Evolutionary conservation across 2,888 invertebrate genomes (phyloP), one percentile per base, ranked within the genome.

Genomic region (Mycalesis mineus): DNA sequence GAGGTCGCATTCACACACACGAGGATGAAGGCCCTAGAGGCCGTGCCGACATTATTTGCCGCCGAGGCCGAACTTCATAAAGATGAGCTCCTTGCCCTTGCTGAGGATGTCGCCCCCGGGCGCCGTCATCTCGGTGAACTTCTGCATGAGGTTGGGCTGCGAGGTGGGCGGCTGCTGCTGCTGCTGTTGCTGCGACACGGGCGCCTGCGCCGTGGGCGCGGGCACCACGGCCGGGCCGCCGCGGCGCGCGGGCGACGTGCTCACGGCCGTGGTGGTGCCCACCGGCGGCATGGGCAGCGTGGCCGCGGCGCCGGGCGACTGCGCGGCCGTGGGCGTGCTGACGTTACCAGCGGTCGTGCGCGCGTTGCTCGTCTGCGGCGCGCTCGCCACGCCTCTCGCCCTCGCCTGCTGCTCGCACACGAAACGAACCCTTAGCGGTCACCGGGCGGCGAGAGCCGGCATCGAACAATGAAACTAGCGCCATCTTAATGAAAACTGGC

Each of bases 71-170:
- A 97, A 97, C 90, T 96, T 96, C 94, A 97, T 97, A 88, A 97
- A 97, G 82, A 97, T 96, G 68, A 97, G 93, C 91, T 97, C 97
- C 90, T 97, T 97, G 75, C 97, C 97, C 87, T 97, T 97, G 77
- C 96, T 96, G 72, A 97, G 91, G 70, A 97, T 96, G 80, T 96
- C 96, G 72, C 96, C 96, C 65, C 96, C 96, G 69, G 96, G 95
- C 62, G 95, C 95, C 57, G 96, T 95, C 91, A 96, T 96, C 81
- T 96, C 96, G 72, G 95, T 93, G 80, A 96, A 93, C 86, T 96
- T 96, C 82, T 96, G 95, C 94, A 96, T 96, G 68, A 96, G 92
- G 85, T 96, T 96, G 60, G 95, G 94, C 65, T 89, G 78, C 77
- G 82, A 70, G 60, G 84, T 77, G 57, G 91, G 78, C 64, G 87